These are phyloP conservation scores for Cherax destructor DNA, from an alignment of 1,140 invertebrate species.

Conservation along the genomic window DNA sequence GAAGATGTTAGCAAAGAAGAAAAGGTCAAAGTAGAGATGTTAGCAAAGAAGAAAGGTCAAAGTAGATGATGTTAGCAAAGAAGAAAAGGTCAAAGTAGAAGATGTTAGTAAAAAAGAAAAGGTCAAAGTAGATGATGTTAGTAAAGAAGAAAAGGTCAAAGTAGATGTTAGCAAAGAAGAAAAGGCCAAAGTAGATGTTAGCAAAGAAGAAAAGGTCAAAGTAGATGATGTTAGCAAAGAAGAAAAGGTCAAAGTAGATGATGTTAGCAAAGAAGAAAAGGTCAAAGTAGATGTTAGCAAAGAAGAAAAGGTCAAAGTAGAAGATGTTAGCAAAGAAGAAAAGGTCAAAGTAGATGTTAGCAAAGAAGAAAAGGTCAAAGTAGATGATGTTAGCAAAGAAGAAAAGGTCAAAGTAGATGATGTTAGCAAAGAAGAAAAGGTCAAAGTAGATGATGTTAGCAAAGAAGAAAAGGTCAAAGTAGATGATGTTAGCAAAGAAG, in stretches of 20 bases:
- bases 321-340: not conserved
- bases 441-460: not conserved
- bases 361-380: slow-evolving; percentile 1
- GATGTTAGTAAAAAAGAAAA: not conserved
- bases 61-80: not conserved
- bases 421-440: not conserved
- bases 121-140: not conserved
- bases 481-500: not conserved
- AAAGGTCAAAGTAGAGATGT: not conserved
- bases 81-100: not conserved
- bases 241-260: not conserved
- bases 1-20: not conserved
- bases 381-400: not conserved
- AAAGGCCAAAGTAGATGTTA: not conserved
- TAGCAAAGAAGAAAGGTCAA: not conserved
- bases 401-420: slow-evolving; percentile 6
- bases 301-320: not conserved
- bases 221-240: too few relatives aligned
- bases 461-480: not conserved
- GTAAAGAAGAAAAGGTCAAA: not conserved
- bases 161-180: not conserved
- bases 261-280: not conserved
- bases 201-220: not conserved
- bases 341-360: not conserved
- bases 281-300: not conserved